A percentile compares a stretch with the other conserved stretches of the same genome.
Conservation (phyloP, 2,888 invertebrate species). For the Carpatolechia fugitivella region DNA sequence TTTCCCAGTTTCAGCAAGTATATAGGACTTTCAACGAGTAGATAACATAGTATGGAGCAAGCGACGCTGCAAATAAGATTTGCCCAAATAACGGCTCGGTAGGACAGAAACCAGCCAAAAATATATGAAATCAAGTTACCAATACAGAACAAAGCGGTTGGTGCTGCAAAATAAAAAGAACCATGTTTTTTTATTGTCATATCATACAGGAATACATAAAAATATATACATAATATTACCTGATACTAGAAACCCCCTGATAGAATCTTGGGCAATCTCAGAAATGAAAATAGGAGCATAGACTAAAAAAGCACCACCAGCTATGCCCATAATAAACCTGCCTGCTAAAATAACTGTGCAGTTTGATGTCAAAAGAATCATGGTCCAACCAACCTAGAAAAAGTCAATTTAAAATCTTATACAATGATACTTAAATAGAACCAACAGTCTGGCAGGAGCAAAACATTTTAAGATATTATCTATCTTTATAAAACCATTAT, state of each 20-base stretch:
- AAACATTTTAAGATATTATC: too few species aligned
- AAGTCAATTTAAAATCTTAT: too few species aligned
- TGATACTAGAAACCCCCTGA: constrained; percentile 60
- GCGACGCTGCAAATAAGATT: constrained; percentile 43
- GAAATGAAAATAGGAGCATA: constrained; percentile 81
- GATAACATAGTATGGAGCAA: constrained; percentile 37
- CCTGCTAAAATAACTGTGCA: constrained; percentile 66
- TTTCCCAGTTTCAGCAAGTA: constrained; percentile 54
- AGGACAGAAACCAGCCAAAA: constrained; percentile 55
- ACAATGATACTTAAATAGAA: too few species aligned
- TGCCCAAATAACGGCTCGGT: constrained; percentile 49
- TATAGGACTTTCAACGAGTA: constrained; percentile 60
- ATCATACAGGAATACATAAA: too few species aligned
- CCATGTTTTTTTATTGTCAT: too few species aligned
- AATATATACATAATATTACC: too few species aligned
- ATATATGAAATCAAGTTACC: constrained; percentile 54
- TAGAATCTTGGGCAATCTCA: constrained; percentile 80
- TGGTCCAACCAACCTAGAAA: constrained; percentile 77
- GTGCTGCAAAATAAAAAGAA: too few species aligned
- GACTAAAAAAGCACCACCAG: constrained; percentile 75
- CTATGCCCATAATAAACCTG: constrained; percentile 79
- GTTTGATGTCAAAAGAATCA: constrained; percentile 70
- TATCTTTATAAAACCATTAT: too few species aligned
- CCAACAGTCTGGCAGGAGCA: too few species aligned
- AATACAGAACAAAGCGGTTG: constrained; percentile 34